phyloP scores from a whole-genome alignment of 2,797 vertebrate species.

The Pygocentrus nattereri region DNA sequence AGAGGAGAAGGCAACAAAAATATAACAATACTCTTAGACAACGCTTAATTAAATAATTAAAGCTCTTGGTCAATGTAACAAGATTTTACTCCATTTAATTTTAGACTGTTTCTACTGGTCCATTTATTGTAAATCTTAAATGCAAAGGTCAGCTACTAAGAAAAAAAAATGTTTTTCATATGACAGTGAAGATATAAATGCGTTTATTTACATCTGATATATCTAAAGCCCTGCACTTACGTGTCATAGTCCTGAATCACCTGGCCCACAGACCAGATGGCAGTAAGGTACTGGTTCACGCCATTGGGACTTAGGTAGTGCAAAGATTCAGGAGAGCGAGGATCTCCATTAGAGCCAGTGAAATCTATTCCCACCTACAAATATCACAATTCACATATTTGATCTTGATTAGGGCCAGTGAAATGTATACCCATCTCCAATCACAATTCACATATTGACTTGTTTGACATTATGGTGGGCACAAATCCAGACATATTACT shows the following conservation, averaged over 20 bases:
- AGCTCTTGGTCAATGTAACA: background rate
- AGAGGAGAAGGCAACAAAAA: background rate
- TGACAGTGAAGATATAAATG: too few species aligned
- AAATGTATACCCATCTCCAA: slow-evolving; percentile 93
- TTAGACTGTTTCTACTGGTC: background rate
- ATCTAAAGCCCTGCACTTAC: slow-evolving; percentile 70
- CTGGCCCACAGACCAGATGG: slow-evolving; percentile 91
- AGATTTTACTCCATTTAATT: background rate
- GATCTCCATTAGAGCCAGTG: slow-evolving; percentile 93
- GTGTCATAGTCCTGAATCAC: slow-evolving; percentile 94
- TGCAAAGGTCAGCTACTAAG: background rate
- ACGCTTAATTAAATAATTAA: background rate
- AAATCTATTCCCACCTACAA: slow-evolving; percentile 93
- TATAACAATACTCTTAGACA: background rate
- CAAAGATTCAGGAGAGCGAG: slow-evolving; percentile 88
- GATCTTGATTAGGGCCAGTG: slow-evolving; percentile 85
- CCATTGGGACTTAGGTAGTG: slow-evolving; percentile 91
- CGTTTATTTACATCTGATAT: background rate
- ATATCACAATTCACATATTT: slow-evolving; percentile 24
- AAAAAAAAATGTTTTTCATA: too few species aligned
- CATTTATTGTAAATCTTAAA: background rate
- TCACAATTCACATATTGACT: background rate
- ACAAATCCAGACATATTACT: slow-evolving; percentile 1
- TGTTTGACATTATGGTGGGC: background rate
- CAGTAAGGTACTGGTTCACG: slow-evolving; percentile 90